phyloP scores from a whole-genome alignment of 1,140 invertebrate genomes.

The Heliothis subflexa region DNA sequence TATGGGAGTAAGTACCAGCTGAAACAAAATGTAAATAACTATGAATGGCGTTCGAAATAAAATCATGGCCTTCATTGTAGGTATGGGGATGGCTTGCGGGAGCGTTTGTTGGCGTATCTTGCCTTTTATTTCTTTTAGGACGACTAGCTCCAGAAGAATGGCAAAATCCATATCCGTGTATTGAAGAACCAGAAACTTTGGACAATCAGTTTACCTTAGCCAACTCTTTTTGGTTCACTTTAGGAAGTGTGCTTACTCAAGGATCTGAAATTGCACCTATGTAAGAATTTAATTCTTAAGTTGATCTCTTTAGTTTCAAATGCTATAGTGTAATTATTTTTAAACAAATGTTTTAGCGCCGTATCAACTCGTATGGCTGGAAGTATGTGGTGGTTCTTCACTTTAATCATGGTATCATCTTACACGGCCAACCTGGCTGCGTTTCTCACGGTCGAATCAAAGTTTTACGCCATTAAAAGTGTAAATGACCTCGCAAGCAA shows the following conservation, averaged over 20 bases:
- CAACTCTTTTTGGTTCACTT: conserved; percentile 95
- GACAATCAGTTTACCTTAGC: conserved; percentile 94
- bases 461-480: conserved; percentile 93
- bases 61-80: conserved; percentile 63
- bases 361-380: conserved; percentile 92
- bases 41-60: not conserved
- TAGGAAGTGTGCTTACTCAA: conserved; percentile 94
- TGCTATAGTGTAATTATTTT: no score
- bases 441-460: conserved; percentile 97
- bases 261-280: conserved; percentile 94
- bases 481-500: conserved; percentile 93
- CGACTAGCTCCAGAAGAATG: conserved; percentile 93
- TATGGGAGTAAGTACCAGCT: conserved; percentile 79
- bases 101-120: conserved; percentile 92
- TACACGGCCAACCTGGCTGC: conserved; percentile 99
- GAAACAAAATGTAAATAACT: no score
- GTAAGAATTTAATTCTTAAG: conserved; percentile 76
- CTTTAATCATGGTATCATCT: conserved; percentile 97
- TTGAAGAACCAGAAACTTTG: conserved; percentile 91
- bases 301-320: not conserved
- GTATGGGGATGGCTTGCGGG: conserved; percentile 94
- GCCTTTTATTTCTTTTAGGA: conserved; percentile 93
- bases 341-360: conserved; percentile 85
- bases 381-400: conserved; percentile 98
- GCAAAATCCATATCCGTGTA: conserved; percentile 93